Evolutionary conservation across 2,797 vertebrate genomes (phyloP), one percentile per base, ranked within the genome.

Genomic region (Lerista edwardsae): DNA sequence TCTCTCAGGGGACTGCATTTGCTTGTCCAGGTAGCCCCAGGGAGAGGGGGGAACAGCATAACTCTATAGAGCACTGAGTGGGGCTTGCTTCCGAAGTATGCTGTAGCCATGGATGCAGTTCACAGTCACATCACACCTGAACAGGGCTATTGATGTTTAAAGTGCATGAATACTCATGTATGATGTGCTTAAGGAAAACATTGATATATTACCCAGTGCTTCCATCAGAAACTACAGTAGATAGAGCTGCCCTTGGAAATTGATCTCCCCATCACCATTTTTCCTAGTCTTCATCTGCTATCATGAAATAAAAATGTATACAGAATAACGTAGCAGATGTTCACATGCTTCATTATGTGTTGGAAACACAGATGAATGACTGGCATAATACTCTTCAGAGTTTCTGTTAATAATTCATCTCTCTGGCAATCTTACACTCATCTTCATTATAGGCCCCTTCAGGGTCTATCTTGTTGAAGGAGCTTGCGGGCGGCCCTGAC

Each of bases 341-440:
- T 29, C 69, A 51, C 31, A 64, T 83, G 1, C 25, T 76, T 36
- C 36, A 75, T 59, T 61, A n/a, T 19, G 15, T 36, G 84, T 62
- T 55, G 83, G 68, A n/a, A 51, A 19, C 44, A 81, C 36, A 87
- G 57, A 86, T 47, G 34, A 80, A 0, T 1, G 1, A 34, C 57
- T 36, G 57, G 51, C 39, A 27, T 31, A 14, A 25, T 90, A 36
- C 44, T 34, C 78, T 69, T 59, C 39, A 31, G 2, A 1, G 2
- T 23, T 75, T 31, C 4, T 59, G 39, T 11, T 87, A 80, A 91
- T 84, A 87, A 91, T 73, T 93, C 39, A 47, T 72, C 87, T 80
- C 31, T 92, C 23, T 85, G 25, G 6, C 25, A 41, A n/a, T 65
- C 61, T 74, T 36, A 29, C 21, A 65, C 61, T 67, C 75, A 15